Evolutionary conservation across 2,888 invertebrate species (phyloP), one percentile per base, ranked within the genome.

Genomic region (Kryphioiulus occultus): DNA sequence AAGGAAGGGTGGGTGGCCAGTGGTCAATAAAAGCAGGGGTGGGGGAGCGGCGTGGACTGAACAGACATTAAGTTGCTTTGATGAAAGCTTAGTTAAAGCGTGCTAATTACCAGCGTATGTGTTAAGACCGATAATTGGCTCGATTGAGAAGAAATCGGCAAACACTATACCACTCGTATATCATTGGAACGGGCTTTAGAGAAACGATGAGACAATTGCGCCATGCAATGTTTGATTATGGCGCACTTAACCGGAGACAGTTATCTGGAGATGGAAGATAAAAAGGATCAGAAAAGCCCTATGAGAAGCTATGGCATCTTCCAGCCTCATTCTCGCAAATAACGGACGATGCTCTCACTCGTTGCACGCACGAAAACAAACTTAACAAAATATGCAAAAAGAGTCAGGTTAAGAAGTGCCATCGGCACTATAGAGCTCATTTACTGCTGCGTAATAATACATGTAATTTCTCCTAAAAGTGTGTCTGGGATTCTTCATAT

Each of bases 11-110:
- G 19, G 59, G 59, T 59, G 59, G n/a, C 59, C 59, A 5, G 19
- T 59, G 59, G 59, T 59, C 59, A 59, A 59, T 59, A 59, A 59
- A 59, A 59, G 0, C 59, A 59, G 59, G n/a, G 59, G 59, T n/a
- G 59, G n/a, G 59, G 59, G 59, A 59, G 7, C 9, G 5, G n/a
- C 22, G 59, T n/a, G 59, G 59, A 59, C 59, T 15, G 59, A 59
- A 59, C 59, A 7, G 19, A 59, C 59, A 59, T 59, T 59, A 19
- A 59, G 59, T 59, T 59, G 59, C 59, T 59, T 59, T 59, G 59
- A 59, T 59, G n/a, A 59, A 59, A 59, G 59, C 59, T 59, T 59
- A 59, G 59, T 59, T 59, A 59, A 59, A 59, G 59, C 59, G 59
- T 59, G 59, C 59, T 59, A 59, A 59, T 59, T 59, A 59, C 59